Base-by-base conservation (phyloP, 2,888 invertebrate genomes). In the Melipona beecheii region DNA sequence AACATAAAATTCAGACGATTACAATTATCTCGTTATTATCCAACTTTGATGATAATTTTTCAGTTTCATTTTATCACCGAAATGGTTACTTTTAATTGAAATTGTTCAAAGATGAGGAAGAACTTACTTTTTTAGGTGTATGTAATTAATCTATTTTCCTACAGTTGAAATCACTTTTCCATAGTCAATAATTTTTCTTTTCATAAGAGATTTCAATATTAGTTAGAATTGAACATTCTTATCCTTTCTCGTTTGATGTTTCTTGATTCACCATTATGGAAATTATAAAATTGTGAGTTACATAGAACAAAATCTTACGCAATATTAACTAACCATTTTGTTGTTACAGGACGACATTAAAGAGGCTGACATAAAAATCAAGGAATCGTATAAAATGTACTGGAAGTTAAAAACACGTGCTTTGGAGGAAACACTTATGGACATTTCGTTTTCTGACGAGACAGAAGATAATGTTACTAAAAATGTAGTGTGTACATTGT, bases 351-450 rank as follows among this genome's bases (percentile, higher is more conserved):
- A 97, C 92, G 98, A 98, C 93, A 98, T 98, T 82, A 96, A 96
- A 89, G 97, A 97, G 94, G 98, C 98, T 21, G 96, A 97, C 64
- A 93, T 95, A 49, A 96, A 96, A 83, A 97, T 98, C 78, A 96
- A 97, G 91, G 96, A 97, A 92, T 97, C 98, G 0, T 98, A 98
- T 92, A 97, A 97, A 94, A 97, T 96, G 94, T 98, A 98, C 93
- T 98, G 97, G 95, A 96, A 97, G 88, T 93, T 98, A 13, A 98
- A 98, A 95, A 97, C 97, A 58, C 95, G 96, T 43, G 96, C 97
- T 36, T 95, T 98, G 69, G 97, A 98, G 91, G 96, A 96, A 90
- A 97, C 97, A 9, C 94, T 97, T 17, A 95, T 95, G 81, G 96
- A 96, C 90, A 95, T 96, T 43, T 95, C 92, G 43, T 93, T 93